Base-by-base conservation (phyloP, 2,113 vertebrate species). In the Rhinolophus sinicus region DNA sequence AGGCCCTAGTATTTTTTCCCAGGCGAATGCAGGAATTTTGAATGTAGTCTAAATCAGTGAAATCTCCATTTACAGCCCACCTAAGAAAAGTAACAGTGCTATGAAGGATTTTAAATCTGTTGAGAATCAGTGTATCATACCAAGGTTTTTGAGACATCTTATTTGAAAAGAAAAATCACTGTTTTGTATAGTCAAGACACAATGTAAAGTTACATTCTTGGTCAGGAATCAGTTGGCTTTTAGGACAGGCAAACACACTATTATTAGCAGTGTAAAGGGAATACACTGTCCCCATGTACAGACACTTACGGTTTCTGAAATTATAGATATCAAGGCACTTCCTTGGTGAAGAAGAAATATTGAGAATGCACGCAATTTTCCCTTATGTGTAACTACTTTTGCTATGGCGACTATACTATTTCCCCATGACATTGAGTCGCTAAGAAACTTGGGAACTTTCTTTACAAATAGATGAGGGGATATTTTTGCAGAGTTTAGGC, bases 61-160 rank as follows among this genome's bases (percentile, higher is more conserved):
- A 85, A 87, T 73, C 50, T 89, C 54, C 60, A 81, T 76, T 97
- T 82, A 40, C 22, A 92, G 76, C n/a, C 3, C 24, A 87, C 10
- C 54, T 65, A 40, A 15, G 56, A 78, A 90, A 96, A 92, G 62
- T 50, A 76, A 60, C 78, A 77, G 24, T 54, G 35, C 22, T 77
- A 94, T 28, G 28, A 93, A 94, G 15, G 13, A 90, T 95, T 94
- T 97, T 70, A 83, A 92, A 87, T 90, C 15, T 56, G 30, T 54
- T 38, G 67, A 77, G 12, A 85, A 95, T 93, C 64, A 96, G 44
- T 85, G 47, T 14, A 94, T 14, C 13, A 56, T 65, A 56, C 93
- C 88, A 93, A 75, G 47, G 52, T 3, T 77, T 87, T 67, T 80
- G 30, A 94, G 92, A 26, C 6, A 52, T 86, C 38, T 82, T 86